Base-by-base conservation (phyloP, 1,140 invertebrate species). In the Probaryconus sp. region DNA sequence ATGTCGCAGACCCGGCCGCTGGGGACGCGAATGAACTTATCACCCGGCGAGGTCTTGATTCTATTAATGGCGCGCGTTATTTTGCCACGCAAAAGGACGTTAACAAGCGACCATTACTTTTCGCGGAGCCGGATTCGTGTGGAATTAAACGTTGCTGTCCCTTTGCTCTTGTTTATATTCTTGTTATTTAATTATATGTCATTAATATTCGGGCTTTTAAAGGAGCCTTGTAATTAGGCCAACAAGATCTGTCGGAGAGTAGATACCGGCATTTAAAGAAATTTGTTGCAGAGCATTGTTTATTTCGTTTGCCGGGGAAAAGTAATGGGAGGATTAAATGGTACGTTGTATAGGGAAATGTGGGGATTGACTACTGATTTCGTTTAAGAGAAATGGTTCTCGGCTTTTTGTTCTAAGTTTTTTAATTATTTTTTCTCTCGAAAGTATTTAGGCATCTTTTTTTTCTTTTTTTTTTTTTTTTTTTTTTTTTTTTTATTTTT, bases 51-150 rank as follows among this genome's bases (percentile, higher is more conserved):
- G 20, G 70, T 35, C 60, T 61, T 72, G 68, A 72, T 64, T 72
- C n/a, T 6, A 35, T 31, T 72, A 72, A 72, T 65, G 55, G 30
- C n/a, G 58, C 58, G 43, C 53, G 38, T 42, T 72, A 65, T 65
- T 72, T 60, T 6, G 21, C 13, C 10, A 31, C 14, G 37, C 17
- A 45, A 61, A 65, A 72, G 16, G 56, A 63, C 21, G 31, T 42
- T 72, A 64, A 72, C 69, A 65, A 60, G 60, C 69, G 47, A 20
- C 60, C 60, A 72, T 72, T 72, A 72, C 69, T 72, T 72, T 60
- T 72, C 47, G 58, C 43, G 40, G 16, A 20, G 16, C 48, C 38
- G 14, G 69, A 72, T 40, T 26, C 9, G 48, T 33, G 48, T 14
- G 13, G 31, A 26, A 71, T 71, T 71, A 71, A 71, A 64, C 31